Evolutionary conservation across 2,113 vertebrate genomes (phyloP), one percentile per base, ranked within the genome.

Genomic region (Tyto alba): DNA sequence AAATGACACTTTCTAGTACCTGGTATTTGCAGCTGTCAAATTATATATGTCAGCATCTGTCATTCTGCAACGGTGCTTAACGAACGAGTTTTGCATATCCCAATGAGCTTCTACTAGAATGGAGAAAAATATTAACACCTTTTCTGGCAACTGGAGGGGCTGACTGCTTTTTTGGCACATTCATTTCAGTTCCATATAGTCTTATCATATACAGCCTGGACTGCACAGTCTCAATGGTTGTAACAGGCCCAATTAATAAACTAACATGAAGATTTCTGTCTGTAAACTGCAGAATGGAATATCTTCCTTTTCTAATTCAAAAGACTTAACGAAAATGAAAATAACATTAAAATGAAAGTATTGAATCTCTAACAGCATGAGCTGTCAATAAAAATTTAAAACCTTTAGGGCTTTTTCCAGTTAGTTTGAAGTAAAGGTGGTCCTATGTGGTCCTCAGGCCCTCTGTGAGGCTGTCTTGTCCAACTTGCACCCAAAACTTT

Each of bases 1-100:
- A 97, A 97, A 96, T 89, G 92, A 96, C 92, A 94, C 96, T 95
- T 97, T 96, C 80, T 92, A 95, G 86, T 96, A 96, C 93, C 96
- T 88, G 87, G 78, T 94, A 93, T 60, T 66, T 73, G 88, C 96
- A 97, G 96, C 94, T 97, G 97, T 94, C 97, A 97, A 93, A 95
- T 96, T 78, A 85, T 59, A 93, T 85, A 79, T 97, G 95, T 91
- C 66, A 76, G 91, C 89, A 93, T 94, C 95, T 96, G 96, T 91
- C 95, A 95, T 76, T 96, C 82, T 90, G 71, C 83, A 93, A 56
- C 1, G 0, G 89, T 22, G 34, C 93, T 92, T 97, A 95, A 95
- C n/a, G 25, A 95, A 89, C 34, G 29, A 89, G 57, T 77, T 96
- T 96, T 92, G 74, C 84, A 94, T 97, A 93, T 94, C 95, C 81